Evolutionary conservation across 1,140 invertebrate genomes (phyloP), one percentile per base, ranked within the genome.

Genomic region (Marisa cornuarietis): DNA sequence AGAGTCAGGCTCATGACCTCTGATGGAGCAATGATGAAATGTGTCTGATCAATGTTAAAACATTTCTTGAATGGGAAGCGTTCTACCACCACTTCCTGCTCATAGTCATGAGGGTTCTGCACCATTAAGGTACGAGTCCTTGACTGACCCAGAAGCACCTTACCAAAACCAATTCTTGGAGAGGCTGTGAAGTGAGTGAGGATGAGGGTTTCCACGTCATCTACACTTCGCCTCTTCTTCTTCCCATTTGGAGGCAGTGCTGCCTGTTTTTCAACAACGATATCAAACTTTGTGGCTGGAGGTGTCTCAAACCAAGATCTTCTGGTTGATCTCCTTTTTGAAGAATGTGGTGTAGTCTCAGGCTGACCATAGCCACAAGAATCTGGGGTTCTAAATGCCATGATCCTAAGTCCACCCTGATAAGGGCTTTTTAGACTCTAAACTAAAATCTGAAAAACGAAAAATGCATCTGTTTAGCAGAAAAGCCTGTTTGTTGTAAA

Each of bases 181-280:
- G 85, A 82, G 63, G 83, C 86, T 26, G 88, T 86, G 71, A 89
- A 89, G 78, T 89, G 87, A 13, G 87, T 88, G 51, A 89, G 81
- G 49, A 83, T 73, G 13, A 89, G 80, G 18, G 83, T 85, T 74
- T 89, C 88, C 16, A 85, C 74, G 14, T 84, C 83, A 71, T 85
- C 85, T 18, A 84, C 80, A 72, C 81, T 80, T 74, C 74, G 79
- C 24, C 76, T 65, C 68, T 82, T 85, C n/a, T 75, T 80, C 58
- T 68, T 63, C 18, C 58, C 65, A 42, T 62, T 63, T 13, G 80
- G 54, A 14, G 77, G 77, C 42, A 66, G 42, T 22, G 71, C 68
- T 58, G 62, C 72, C 18, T 80, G 82, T 26, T 80, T 83, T 79
- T 86, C 84, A 18, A 83, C 75, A 26, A 83, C 84, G 49, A 86